These are phyloP conservation scores for Sphyrna mokarran DNA, from an alignment of 2,113 vertebrate species.

Conservation along the genomic window DNA sequence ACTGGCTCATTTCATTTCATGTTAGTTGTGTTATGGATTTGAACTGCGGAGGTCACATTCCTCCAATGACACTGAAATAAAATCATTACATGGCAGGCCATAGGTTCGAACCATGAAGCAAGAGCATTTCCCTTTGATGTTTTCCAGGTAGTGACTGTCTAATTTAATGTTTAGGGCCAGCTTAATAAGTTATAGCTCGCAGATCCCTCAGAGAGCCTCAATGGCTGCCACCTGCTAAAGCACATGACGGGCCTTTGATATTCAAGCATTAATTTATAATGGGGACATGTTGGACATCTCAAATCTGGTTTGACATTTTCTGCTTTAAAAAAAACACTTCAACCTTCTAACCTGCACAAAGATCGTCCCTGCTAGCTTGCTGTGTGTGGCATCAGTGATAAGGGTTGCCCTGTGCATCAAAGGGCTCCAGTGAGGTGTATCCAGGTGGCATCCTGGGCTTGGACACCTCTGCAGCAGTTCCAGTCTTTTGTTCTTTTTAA, in stretches of 20 bases:
- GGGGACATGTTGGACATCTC: background rate
- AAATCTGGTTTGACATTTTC: background rate
- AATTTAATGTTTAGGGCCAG: background rate
- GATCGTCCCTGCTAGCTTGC: background rate
- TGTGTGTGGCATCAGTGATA: background rate
- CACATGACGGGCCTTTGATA: background rate
- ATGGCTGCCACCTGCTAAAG: background rate
- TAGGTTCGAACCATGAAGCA: background rate
- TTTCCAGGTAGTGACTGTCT: background rate
- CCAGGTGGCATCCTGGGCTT: background rate
- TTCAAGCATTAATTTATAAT: background rate
- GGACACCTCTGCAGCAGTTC: background rate
- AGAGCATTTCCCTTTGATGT: background rate
- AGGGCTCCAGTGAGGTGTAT: background rate
- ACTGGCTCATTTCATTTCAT: conserved; percentile 21
- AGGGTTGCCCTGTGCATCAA: background rate
- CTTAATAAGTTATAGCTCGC: background rate
- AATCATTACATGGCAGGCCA: background rate
- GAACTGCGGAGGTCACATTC: background rate
- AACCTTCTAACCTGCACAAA: background rate
- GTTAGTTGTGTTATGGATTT: conserved; percentile 24
- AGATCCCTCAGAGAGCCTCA: background rate
- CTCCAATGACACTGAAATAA: conserved; percentile 1
- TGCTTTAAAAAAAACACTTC: background rate
- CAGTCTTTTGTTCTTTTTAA: background rate